phyloP scores from a whole-genome alignment of 2,888 invertebrate species.

The Andrena praecox region DNA sequence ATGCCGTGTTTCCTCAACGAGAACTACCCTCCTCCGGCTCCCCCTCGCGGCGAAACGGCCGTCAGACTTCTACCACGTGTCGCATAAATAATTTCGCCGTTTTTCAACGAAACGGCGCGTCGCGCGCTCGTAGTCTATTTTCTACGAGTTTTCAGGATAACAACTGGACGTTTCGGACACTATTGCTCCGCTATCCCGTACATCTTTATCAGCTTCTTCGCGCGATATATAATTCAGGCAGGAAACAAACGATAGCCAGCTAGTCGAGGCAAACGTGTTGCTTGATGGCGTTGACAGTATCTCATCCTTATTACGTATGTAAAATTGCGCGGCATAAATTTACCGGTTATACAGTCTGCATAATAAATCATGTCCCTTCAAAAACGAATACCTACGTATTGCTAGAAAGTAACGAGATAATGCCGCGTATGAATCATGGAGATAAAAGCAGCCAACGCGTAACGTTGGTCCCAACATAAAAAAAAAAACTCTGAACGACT shows the following conservation, averaged over 20 bases:
- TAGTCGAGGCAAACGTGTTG: conserved; percentile 59
- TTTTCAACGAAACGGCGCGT: not conserved
- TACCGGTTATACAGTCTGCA: conserved; percentile 31
- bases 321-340: conserved; percentile 60
- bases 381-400: conserved; percentile 37
- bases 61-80: no score
- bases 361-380: conserved; percentile 58
- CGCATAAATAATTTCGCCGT: no score
- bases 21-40: not conserved
- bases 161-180: conserved; percentile 14
- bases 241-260: conserved; percentile 60
- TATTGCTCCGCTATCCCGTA: conserved; percentile 18
- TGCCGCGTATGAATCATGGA: conserved; percentile 12
- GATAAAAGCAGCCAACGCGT: conserved; percentile 36
- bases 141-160: conserved; percentile 6
- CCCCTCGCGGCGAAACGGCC: not conserved
- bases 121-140: no score
- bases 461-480: not conserved
- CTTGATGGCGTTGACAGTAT: conserved; percentile 65
- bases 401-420: conserved; percentile 43
- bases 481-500: not conserved
- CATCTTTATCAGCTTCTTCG: conserved; percentile 48
- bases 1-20: conserved; percentile 56
- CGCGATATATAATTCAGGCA: conserved; percentile 56
- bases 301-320: conserved; percentile 59